A percentile compares a stretch with the other conserved stretches of the same genome.
These are phyloP conservation scores for Takifugu ocellatus DNA, from an alignment of 2,797 vertebrate species.

Conservation along the genomic window DNA sequence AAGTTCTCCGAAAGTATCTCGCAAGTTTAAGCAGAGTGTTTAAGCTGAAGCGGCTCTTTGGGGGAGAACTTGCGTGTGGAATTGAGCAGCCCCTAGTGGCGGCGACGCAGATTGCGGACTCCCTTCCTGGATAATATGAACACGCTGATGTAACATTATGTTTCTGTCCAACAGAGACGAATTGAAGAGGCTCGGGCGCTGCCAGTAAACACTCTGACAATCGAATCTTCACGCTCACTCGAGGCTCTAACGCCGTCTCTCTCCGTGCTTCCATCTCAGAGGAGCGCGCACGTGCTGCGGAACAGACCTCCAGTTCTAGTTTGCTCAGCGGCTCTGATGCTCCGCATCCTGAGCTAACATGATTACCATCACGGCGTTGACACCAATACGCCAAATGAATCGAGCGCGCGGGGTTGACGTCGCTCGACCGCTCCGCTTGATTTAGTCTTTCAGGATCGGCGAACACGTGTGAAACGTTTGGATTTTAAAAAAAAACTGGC, in stretches of 20 bases:
- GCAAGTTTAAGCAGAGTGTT: not conserved
- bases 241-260: conserved; percentile 8
- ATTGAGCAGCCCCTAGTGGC: not conserved
- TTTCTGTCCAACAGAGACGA: not conserved
- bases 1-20: not conserved
- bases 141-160: not conserved
- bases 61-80: not conserved
- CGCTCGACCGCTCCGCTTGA: too few species aligned
- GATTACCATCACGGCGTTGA: not conserved
- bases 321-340: not conserved
- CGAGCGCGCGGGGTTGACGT: conserved; percentile 1
- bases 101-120: not conserved
- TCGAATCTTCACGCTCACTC: conserved; percentile 7
- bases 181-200: conserved; percentile 13
- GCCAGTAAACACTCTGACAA: conserved; percentile 17
- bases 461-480: too few species aligned
- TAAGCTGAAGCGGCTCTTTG: not conserved
- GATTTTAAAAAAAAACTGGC: too few species aligned
- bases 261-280: conserved; percentile 5
- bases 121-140: too few species aligned
- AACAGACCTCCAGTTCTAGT: not conserved
- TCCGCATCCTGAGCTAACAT: not conserved
- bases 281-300: conserved; percentile 8
- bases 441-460: too few species aligned
- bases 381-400: conserved; percentile 2